A percentile compares a stretch with the other conserved stretches of the same genome.
Conservation (phyloP, 1,140 invertebrate species). For the Meteorus sp. region DNA sequence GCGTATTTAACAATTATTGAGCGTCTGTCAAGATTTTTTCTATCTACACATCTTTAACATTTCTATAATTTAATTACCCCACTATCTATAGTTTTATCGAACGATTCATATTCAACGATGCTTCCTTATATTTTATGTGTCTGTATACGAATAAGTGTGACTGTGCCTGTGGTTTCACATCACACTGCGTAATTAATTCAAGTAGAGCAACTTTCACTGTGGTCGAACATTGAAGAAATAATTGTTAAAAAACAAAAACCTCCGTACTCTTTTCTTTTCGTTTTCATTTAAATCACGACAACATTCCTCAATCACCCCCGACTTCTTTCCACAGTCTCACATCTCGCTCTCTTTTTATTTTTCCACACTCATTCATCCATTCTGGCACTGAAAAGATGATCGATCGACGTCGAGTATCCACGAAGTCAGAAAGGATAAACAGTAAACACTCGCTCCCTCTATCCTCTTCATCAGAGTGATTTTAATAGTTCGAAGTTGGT, state of each 20-base stretch:
- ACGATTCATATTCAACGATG: conserved; percentile 7
- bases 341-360: not conserved
- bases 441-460: conserved; percentile 19
- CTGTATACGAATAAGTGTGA: not conserved
- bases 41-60: conserved; percentile 10
- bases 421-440: conserved; percentile 19
- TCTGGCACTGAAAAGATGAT: not conserved
- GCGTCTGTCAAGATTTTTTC: conserved; percentile 26
- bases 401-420: conserved; percentile 15
- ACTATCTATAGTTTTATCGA: conserved; percentile 18
- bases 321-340: not conserved
- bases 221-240: no score
- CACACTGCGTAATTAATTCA: not conserved
- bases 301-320: no score
- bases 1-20: conserved; percentile 36
- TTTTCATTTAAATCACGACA: no score
- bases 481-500: no score
- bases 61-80: not conserved
- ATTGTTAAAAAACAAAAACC: no score
- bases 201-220: no score
- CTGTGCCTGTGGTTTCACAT: not conserved
- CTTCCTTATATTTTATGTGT: not conserved
- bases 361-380: not conserved
- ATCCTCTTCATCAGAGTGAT: no score
- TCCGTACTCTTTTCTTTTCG: no score